These are phyloP conservation scores for Actinostola sp. DNA, from an alignment of 92 coral and sea anemone genomes.

Conservation along the genomic window DNA sequence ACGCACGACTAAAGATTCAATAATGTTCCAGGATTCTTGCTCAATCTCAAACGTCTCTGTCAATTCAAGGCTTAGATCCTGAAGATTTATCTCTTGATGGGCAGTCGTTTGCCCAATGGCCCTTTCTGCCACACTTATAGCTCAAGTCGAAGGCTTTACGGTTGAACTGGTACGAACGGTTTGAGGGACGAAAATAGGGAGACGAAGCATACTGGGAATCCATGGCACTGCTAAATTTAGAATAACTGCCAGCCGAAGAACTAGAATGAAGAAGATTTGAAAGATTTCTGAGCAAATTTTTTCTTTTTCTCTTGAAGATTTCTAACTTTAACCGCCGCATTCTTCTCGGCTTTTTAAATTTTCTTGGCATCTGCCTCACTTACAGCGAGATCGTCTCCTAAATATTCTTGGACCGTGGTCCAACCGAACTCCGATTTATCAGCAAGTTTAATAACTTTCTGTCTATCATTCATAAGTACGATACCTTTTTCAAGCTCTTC, in stretches of 20 bases:
- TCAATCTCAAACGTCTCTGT: not conserved
- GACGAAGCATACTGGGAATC: not conserved
- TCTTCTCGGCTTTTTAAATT: constrained; percentile 23
- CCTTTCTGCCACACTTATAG: not conserved
- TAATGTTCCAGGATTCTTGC: not conserved
- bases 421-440: constrained; percentile 39
- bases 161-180: not conserved
- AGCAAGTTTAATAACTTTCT: constrained; percentile 26
- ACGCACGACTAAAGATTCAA: not conserved
- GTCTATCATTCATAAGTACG: constrained; percentile 7
- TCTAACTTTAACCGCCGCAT: constrained; percentile 14
- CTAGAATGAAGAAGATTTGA: not conserved
- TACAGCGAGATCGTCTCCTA: constrained; percentile 35
- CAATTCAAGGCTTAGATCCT: not conserved
- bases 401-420: constrained; percentile 30
- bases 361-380: constrained; percentile 44
- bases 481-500: constrained; percentile 34
- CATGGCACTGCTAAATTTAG: not conserved
- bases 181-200: not conserved
- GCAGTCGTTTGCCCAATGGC: not conserved
- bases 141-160: not conserved
- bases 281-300: not conserved
- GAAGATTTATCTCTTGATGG: not conserved
- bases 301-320: constrained; percentile 12
- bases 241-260: not conserved